Evolutionary conservation across 2,888 invertebrate species (phyloP), one percentile per base, ranked within the genome.

Genomic region (Ferdinandea cuprea): DNA sequence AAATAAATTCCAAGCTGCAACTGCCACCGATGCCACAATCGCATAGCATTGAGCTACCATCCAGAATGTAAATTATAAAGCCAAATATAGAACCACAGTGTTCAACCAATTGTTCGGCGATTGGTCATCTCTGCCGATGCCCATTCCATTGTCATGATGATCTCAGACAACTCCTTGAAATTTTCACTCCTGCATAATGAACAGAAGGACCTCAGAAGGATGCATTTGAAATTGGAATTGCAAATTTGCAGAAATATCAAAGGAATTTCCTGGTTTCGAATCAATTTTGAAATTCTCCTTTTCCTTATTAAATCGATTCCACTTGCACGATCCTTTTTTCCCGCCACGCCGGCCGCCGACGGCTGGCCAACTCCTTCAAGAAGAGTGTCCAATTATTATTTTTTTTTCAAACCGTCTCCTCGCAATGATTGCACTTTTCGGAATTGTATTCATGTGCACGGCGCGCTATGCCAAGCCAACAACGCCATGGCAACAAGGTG

Each of bases 201-300:
- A 65, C 72, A 59, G 42, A 66, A 72, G 72, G 72, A 78, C 66
- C 66, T 65, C 72, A 66, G 65, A 72, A 71, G 65, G 78, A 71
- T 72, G 78, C 78, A 78, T 78, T 66, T 72, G 72, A 78, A 78
- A 78, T 78, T 66, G 78, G 72, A 78, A 78, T 78, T 78, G 78
- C 78, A 78, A 78, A 78, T 78, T 66, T 19, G 11, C 77, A 69
- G 54, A 77, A 76, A 74, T 69, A 71, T 71, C 63, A 48, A 63
- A 78, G 19, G 77, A 78, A 78, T 78, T 71, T 65, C 32, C 61
- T 42, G 40, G 25, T 40, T 28, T 44, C 37, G 17, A 71, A 56
- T 77, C 63, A 58, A 78, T 72, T 72, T 65, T 15, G 72, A 46
- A n/a, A n/a, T n/a, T 42, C 44, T 32, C 56, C 56, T 71, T 65